Evolutionary conservation across 1,140 invertebrate genomes (phyloP).

Genomic region (Lasaia peninsularis): DNA sequence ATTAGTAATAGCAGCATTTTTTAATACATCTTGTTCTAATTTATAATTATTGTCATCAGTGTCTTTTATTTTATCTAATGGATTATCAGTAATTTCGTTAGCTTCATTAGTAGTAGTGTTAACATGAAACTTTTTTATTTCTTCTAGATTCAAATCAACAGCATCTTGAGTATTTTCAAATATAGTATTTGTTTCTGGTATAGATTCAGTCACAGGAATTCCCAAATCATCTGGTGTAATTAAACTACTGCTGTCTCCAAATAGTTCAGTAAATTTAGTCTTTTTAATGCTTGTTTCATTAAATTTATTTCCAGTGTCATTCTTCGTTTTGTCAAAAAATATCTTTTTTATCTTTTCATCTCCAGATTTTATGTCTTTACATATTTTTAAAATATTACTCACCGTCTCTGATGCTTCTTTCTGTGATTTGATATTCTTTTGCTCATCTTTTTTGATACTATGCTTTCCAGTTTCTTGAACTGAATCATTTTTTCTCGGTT

Average conservation of each 20-base stretch:
- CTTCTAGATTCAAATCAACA: constrained; percentile 35
- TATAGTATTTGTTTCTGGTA: constrained; percentile 35
- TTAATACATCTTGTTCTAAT: too few relatives aligned
- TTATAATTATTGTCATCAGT: background rate
- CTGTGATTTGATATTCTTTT: background rate
- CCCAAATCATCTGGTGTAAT: constrained; percentile 65
- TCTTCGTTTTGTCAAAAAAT: constrained; percentile 12
- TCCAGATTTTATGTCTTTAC: constrained; percentile 21
- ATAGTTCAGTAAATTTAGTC: constrained; percentile 56
- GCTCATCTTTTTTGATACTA: background rate
- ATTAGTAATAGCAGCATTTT: background rate
- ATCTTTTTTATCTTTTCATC: constrained; percentile 18
- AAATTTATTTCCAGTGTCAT: constrained; percentile 22
- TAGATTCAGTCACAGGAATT: constrained; percentile 23
- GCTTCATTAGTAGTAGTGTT: background rate
- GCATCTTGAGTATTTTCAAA: constrained; percentile 59
- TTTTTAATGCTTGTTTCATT: constrained; percentile 28
- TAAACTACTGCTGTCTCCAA: constrained; percentile 62
- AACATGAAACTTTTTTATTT: constrained; percentile 20
- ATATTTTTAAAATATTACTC: background rate
- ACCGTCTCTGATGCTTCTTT: background rate
- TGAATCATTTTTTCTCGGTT: constrained; percentile 20
- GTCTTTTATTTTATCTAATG: constrained; percentile 1
- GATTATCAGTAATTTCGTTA: background rate
- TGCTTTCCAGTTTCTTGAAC: constrained; percentile 14